Base-by-base conservation (phyloP, 1,140 invertebrate species). In the Colletes gigas region DNA sequence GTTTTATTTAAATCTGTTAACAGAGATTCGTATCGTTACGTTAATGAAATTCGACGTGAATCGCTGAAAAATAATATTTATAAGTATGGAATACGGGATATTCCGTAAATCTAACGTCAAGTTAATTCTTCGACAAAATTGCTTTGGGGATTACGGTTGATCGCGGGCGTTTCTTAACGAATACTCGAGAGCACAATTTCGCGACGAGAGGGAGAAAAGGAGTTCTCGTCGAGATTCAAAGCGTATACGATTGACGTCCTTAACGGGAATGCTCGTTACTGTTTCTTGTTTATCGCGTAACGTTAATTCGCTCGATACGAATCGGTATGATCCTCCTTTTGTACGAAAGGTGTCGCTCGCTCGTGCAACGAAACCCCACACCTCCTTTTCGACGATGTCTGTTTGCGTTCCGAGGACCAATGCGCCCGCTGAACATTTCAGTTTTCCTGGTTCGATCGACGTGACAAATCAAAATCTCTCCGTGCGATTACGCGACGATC, bases 331-430 rank as follows among this genome's bases (percentile, higher is more conserved):
- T 9, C 1, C 41, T 30, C 4, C n/a, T 66, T 66, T 66, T 12
- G 8, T 47, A 47, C 5, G 39, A 10, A 21, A 67, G 65, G 6
- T 47, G 41, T 62, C 44, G 44, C 19, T 69, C 60, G 60, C 59
- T 57, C 60, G 60, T 19, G 69, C 69, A 79, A 79, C 69, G 70
- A 79, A 72, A 44, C 8, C 8, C 9, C 0, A 7, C 8, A 14
- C 0, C 5, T 12, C 17, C 19, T 59, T 15, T n/a, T 77, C 44
- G 4, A 47, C 21, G 21, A 19, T 5, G 77, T 78, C 54, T 65
- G n/a, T 73, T 30, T 55, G 57, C 60, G 60, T 79, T 73, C 50
- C 69, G 70, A 50, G 70, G 77, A 79, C 77, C 77, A 79, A 79
- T n/a, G n/a, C 55, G 57, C 30, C 30, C 30, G 17, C 41, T 52